These are phyloP conservation scores for Nixonia krombeini DNA, from an alignment of 1,140 invertebrate species.

Conservation along the genomic window DNA sequence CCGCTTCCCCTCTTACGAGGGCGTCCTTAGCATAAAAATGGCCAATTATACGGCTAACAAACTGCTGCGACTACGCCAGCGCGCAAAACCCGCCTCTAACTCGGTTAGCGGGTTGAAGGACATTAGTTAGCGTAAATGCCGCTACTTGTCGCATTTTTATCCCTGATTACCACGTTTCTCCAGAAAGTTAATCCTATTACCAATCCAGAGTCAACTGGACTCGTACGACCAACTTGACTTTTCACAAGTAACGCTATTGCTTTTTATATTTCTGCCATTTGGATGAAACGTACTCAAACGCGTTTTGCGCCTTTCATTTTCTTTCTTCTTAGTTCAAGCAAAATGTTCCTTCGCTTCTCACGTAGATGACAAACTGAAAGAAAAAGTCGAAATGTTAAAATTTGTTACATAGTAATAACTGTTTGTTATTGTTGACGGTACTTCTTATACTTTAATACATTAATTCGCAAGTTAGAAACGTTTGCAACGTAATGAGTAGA, in stretches of 20 bases:
- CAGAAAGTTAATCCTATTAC: slow-evolving; percentile 48
- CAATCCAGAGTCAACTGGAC: slow-evolving; percentile 22
- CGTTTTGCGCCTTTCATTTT: background rate
- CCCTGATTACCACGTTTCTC: slow-evolving; percentile 63
- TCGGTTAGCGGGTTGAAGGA: slow-evolving; percentile 60
- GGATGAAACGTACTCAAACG: background rate
- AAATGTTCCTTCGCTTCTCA: too few species aligned
- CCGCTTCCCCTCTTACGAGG: slow-evolving; percentile 6
- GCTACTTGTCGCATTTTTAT: slow-evolving; percentile 64
- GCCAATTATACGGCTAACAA: slow-evolving; percentile 64
- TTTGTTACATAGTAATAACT: too few species aligned
- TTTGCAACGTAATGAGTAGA: background rate
- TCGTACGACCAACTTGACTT: slow-evolving; percentile 16
- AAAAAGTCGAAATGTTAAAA: background rate
- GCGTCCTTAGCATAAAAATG: slow-evolving; percentile 63
- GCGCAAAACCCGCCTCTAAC: slow-evolving; percentile 48
- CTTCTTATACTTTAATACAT: too few species aligned
- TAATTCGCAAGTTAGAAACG: too few species aligned
- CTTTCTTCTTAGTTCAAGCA: too few species aligned
- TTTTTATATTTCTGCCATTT: background rate
- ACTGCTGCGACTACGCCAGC: slow-evolving; percentile 30
- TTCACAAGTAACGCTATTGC: background rate
- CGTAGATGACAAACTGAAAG: too few species aligned
- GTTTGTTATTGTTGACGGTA: too few species aligned
- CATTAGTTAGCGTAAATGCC: slow-evolving; percentile 66